These are phyloP conservation scores for Fopius arisanus DNA, from an alignment of 1,140 invertebrate genomes.

Conservation along the genomic window DNA sequence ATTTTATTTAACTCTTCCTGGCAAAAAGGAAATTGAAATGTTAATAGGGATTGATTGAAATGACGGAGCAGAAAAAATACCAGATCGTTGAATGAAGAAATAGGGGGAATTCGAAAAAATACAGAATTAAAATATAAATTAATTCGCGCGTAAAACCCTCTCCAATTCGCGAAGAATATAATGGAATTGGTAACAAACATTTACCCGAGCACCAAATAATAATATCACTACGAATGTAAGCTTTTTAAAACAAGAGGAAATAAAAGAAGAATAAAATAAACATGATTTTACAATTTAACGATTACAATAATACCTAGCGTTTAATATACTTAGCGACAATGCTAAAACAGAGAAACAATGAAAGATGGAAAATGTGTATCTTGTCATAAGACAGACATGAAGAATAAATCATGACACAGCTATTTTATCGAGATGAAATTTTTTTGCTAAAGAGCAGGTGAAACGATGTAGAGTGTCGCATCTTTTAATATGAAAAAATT, in stretches of 20 bases:
- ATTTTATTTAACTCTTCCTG: not conserved
- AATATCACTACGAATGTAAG: slow-evolving; percentile 63
- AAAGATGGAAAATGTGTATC: not conserved
- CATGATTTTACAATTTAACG: slow-evolving; percentile 21
- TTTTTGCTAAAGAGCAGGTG: slow-evolving; percentile 16
- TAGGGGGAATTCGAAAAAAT: not conserved
- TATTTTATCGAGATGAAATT: slow-evolving; percentile 41
- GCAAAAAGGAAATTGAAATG: not conserved
- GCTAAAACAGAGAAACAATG: slow-evolving; percentile 13
- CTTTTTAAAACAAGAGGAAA: slow-evolving; percentile 53
- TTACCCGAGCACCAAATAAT: slow-evolving; percentile 55
- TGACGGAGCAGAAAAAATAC: not conserved
- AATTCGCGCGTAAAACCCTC: not conserved
- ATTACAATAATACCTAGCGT: slow-evolving; percentile 16
- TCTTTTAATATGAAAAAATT: slow-evolving; percentile 53
- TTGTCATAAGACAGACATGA: slow-evolving; percentile 25
- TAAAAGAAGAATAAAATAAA: slow-evolving; percentile 26
- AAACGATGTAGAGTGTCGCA: slow-evolving; percentile 28
- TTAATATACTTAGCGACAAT: not conserved
- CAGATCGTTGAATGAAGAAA: not conserved
- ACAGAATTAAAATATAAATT: slow-evolving; percentile 1
- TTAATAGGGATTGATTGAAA: slow-evolving; percentile 4
- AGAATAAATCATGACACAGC: slow-evolving; percentile 39
- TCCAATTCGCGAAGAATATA: not conserved
- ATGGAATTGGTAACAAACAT: not conserved